Conservation (phyloP, 2,113 vertebrate species). For the Amazona guildingii region DNA sequence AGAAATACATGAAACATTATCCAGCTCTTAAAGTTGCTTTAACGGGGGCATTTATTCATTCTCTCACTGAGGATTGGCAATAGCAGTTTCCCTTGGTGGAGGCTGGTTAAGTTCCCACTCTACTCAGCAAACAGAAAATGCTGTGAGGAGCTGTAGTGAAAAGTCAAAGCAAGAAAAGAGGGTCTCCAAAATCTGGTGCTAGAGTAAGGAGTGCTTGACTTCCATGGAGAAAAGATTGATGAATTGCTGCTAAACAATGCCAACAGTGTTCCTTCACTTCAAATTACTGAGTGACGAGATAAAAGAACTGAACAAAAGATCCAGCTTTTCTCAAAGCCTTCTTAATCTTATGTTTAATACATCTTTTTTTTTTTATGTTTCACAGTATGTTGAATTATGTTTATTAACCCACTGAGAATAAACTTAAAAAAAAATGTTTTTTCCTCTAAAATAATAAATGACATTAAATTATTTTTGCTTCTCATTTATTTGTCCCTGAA, state of each 20-base stretch:
- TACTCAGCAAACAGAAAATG: not conserved
- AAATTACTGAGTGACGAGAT: not conserved
- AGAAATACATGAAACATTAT: not conserved
- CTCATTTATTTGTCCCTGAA: not conserved
- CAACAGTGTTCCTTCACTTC: not conserved
- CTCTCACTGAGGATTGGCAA: not conserved
- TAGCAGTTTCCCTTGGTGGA: not conserved
- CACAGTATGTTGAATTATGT: not conserved
- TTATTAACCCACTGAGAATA: not conserved
- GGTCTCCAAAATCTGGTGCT: not conserved
- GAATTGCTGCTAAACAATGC: not conserved
- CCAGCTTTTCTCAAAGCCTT: not conserved
- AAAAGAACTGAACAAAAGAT: constrained; percentile 6
- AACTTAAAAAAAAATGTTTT: not conserved
- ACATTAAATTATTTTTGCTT: not conserved
- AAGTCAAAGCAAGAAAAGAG: not conserved
- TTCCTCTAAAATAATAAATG: not conserved
- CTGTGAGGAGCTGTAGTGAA: not conserved
- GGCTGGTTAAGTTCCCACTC: not conserved
- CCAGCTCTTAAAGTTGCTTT: not conserved
- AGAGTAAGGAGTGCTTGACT: not conserved
- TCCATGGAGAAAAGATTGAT: not conserved
- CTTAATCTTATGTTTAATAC: not conserved
- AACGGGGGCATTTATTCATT: not conserved
- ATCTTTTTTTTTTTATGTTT: constrained; percentile 10